Base-by-base conservation (phyloP, 2,888 invertebrate species). In the Podotricha telesiphe region DNA sequence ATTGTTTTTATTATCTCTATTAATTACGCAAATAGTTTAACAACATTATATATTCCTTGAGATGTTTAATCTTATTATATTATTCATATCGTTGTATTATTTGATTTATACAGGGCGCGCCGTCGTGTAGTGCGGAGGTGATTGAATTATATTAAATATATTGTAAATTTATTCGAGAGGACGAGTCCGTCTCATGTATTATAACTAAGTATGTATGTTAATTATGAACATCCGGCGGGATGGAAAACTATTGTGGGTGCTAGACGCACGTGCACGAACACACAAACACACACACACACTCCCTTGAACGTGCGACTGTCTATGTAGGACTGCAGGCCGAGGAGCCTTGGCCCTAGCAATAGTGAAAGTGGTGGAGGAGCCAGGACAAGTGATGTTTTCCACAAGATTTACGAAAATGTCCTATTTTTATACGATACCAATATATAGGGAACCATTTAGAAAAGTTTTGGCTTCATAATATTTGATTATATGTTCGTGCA, bases 191-290 rank as follows among this genome's bases (percentile, higher is more conserved):
- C 19, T 58, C 22, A 59, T 67, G 63, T 53, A 59, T 37, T 50
- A 51, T 70, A 62, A 63, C 22, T 45, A n/a, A 45, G 42, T 59
- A 59, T 59, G n/a, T 69, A 66, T 67, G 56, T 65, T 68, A 61
- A 63, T 67, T 70, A 70, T 64, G 64, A 68, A 73, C 80, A 80
- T 79, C 80, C 78, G 74, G 73, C 76, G 78, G 83, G 64, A 82
- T 84, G 82, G 79, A 75, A 83, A 83, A 84, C 81, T 77, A 77
- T 80, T 76, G 81, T 80, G 80, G 85, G 85, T 85, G 84, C 85
- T 85, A 82, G 75, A 78, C 77, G 77, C 74, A 76, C 58, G 72
- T 65, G 72, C 73, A 58, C 48, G 22, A 37, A 22, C 55, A 66
- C 47, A 17, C 59, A 22, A 10, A 1, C 59, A 6, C 34, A 34